Base-by-base conservation (phyloP, 2,113 vertebrate species). In the Festucalex cinctus region DNA sequence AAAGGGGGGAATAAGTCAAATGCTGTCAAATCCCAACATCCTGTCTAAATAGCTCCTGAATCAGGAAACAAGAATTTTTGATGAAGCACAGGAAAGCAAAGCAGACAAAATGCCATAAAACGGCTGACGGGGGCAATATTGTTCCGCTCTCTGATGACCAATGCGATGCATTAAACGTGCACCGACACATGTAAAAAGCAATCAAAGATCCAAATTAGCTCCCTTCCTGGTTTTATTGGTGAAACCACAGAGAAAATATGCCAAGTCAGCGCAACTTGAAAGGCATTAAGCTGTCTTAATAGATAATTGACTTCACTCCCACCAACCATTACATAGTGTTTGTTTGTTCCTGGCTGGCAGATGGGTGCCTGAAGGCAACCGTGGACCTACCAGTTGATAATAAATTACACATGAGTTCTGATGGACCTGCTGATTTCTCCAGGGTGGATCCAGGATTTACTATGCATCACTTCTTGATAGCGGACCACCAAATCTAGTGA, bases 361-460 rank as follows among this genome's bases (percentile, higher is more conserved):
- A 89, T 85, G 82, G 86, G 70, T n/a, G 73, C 81, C 82, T 83
- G 54, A 66, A 75, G 83, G 85, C 84, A 63, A 82, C 62, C 71
- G 57, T 81, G 77, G 81, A 82, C 71, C 73, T 63, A 80, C 75
- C 62, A 85, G 76, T 78, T 88, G 80, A 88, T 83, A 73, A 85
- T 89, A 80, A 88, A 85, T 91, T 81, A 85, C 76, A 82, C 73
- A 88, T 82, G 70, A 83, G 63, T 75, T 83, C 71, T 86, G 83
- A 90, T 82, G 81, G 75, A 67, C 73, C 65, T 19, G 69, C 63
- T 53, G 54, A 76, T 78, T 74, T 81, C 82, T 79, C 66, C 35
- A 67, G 75, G 63, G 68, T 69, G 75, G 70, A 68, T 73, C 43
- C 20, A 80, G 51, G 80, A 78, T 82, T 57, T 74, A 57, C 74